Conservation (phyloP, 2,888 invertebrate genomes). For the Protophormia terraenovae region DNA sequence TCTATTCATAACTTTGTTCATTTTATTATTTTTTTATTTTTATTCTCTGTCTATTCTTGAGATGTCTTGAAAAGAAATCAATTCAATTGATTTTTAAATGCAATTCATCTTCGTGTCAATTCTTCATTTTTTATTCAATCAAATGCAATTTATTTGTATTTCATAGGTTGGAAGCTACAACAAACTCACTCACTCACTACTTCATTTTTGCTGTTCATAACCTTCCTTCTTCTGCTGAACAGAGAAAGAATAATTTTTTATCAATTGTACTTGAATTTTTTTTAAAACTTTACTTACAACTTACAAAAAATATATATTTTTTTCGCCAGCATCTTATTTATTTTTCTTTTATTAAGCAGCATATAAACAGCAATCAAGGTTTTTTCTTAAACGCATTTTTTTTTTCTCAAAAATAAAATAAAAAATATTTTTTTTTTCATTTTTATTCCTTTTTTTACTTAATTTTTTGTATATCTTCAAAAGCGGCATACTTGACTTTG, state of each 20-base stretch:
- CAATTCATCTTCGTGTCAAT: conserved; percentile 69
- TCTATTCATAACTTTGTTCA: neutral
- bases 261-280: conserved; percentile 35
- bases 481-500: conserved; percentile 61
- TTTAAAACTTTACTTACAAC: conserved; percentile 28
- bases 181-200: neutral
- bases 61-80: conserved; percentile 55
- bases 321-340: neutral
- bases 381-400: conserved; percentile 60
- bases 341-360: conserved; percentile 14
- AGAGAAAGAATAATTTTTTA: neutral
- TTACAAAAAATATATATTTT: neutral
- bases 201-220: neutral
- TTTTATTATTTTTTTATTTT: neutral
- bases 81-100: conserved; percentile 65
- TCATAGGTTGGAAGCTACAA: conserved; percentile 41
- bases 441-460: neutral
- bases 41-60: neutral
- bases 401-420: neutral
- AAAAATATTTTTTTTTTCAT: neutral
- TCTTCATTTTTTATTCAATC: conserved; percentile 68
- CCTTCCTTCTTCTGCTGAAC: neutral
- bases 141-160: conserved; percentile 64
- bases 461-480: conserved; percentile 13
- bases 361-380: conserved; percentile 50